Evolutionary conservation across 2,113 vertebrate species (phyloP), one percentile per base, ranked within the genome.

Genomic region (Heterotis niloticus): DNA sequence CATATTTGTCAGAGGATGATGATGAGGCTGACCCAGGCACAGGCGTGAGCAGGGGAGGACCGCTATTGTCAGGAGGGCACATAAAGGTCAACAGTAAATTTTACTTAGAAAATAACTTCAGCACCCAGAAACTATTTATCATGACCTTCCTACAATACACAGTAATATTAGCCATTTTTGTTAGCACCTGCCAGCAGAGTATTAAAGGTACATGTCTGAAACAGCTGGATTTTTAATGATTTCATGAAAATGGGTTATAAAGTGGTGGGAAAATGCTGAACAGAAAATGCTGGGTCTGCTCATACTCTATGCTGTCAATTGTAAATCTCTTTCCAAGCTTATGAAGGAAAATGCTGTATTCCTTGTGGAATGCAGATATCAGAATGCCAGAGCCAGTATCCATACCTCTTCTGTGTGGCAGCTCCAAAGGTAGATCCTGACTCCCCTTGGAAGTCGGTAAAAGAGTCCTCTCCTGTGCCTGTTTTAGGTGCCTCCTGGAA

Each of bases 401-500:
- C 16, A 28, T 94, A 99, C 97, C 96, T 96, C 93, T 88, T 96
- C 87, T 90, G 95, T 20, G 77, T 80, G 54, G 90, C 76, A 82
- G 91, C 90, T 68, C 94, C 91, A 57, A 92, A 91, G 76, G 89
- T 88, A 84, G 90, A 86, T 14, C 90, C 83, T 0, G 87, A 90
- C 4, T 96, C 96, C 26, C 91, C 94, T 81, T 96, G 94, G 87
- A 99, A 98, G 82, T 98, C 95, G 52, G 90, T 78, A 87, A 99
- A 99, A 2, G 94, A 90, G 26, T 94, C 94, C 76, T 98, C 96
- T 54, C 93, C 92, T 4, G 89, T 87, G 77, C 93, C 96, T 24
- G 94, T 90, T 84, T 96, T 99, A 0, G 98, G 96, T 60, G 97
- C 98, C 85, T 98, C 98, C 88, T 99, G 98, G 85, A 99, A 99